Evolutionary conservation across 1,140 invertebrate species (phyloP).

Genomic region (Planococcus citri): DNA sequence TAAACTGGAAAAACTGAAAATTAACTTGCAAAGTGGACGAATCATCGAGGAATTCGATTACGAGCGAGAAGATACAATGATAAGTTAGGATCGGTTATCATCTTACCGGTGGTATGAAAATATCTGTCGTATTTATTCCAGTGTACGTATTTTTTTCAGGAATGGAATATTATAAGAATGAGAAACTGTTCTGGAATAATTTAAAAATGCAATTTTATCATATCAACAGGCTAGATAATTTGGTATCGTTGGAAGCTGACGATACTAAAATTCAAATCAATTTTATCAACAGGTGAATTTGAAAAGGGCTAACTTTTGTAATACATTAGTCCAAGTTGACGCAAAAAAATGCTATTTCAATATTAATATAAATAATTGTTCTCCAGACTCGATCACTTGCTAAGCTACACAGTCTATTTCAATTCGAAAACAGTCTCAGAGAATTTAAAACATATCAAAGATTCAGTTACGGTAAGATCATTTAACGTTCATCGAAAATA

Average conservation of each 20-base stretch:
- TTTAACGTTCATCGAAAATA: background rate
- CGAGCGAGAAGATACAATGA: background rate
- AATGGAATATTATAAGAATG: background rate
- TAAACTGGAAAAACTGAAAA: background rate
- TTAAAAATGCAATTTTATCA: conserved; percentile 3
- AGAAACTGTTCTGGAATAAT: background rate
- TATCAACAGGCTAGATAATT: background rate
- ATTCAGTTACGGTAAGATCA: background rate
- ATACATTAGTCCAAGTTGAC: no score
- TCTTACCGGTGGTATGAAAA: no score
- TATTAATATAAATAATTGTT: background rate
- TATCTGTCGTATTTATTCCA: no score
- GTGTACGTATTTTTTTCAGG: background rate
- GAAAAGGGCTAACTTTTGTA: no score
- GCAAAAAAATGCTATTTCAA: no score
- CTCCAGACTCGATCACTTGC: background rate
- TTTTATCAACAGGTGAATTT: background rate
- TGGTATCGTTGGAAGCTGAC: background rate
- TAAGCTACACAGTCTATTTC: background rate
- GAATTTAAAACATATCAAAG: background rate
- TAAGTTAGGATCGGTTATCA: background rate
- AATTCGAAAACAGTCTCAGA: background rate
- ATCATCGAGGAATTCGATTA: background rate
- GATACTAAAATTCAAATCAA: background rate
- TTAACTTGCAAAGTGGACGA: background rate